Conservation (phyloP, 2,888 invertebrate species). For the Melitaea athalia region DNA sequence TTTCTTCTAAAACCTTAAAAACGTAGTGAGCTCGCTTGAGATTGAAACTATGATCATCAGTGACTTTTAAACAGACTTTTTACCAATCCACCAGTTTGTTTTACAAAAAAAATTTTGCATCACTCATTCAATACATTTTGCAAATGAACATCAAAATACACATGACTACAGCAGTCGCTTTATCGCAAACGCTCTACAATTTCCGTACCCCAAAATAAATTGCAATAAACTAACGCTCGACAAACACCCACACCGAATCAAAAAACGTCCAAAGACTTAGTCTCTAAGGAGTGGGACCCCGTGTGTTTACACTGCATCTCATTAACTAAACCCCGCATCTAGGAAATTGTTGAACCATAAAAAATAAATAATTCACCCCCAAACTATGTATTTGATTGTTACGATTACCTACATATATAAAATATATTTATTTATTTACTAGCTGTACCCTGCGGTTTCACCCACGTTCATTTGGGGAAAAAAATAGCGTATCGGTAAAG, state of each 20-base stretch:
- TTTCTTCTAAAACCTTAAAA: too few species aligned
- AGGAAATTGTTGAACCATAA: conserved; percentile 64
- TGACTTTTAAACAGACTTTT: too few species aligned
- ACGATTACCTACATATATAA: conserved; percentile 12
- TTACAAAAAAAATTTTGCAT: too few species aligned
- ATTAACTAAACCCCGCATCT: conserved; percentile 60
- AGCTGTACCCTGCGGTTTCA: too few species aligned
- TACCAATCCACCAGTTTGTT: too few species aligned
- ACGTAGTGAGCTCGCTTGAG: too few species aligned
- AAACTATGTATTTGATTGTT: conserved; percentile 51
- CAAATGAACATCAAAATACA: neutral
- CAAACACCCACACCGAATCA: conserved; percentile 46
- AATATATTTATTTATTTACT: too few species aligned
- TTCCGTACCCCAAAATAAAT: conserved; percentile 22
- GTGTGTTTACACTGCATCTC: conserved; percentile 72
- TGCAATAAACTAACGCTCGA: conserved; percentile 35
- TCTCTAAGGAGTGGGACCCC: conserved; percentile 62
- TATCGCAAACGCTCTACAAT: neutral
- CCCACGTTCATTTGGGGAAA: too few species aligned
- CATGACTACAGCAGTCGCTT: neutral
- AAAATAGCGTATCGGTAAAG: too few species aligned
- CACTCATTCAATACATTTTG: neutral
- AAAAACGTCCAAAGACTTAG: conserved; percentile 45
- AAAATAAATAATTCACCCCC: conserved; percentile 65
- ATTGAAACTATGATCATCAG: too few species aligned